Percentiles rank a stretch among this genome's conserved stretches.
Conservation (phyloP, 92 coral and sea anemone genomes). For the Anthopleura xanthogrammica region DNA sequence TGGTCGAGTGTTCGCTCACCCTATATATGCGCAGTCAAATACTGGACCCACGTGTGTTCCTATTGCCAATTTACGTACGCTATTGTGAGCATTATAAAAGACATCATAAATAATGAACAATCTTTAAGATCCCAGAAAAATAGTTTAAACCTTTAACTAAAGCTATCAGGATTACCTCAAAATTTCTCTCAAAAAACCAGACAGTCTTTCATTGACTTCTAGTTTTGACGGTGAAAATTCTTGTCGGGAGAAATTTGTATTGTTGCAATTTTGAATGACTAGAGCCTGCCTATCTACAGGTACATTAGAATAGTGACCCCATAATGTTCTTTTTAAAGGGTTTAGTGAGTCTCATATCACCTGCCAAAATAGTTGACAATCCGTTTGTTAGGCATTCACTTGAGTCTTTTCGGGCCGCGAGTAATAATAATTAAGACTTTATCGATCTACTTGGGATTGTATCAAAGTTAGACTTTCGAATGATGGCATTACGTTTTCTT, state of each 20-base stretch:
- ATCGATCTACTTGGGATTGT: conserved; percentile 75
- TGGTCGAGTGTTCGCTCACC: conserved; percentile 30
- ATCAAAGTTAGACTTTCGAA: conserved; percentile 56
- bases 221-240: background rate
- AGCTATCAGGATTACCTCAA: conserved; percentile 49
- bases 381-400: conserved; percentile 83
- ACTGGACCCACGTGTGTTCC: conserved; percentile 71
- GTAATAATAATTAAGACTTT: conserved; percentile 76
- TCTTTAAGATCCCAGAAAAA: conserved; percentile 90
- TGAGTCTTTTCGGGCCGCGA: conserved; percentile 69
- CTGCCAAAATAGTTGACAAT: conserved; percentile 73
- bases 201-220: background rate
- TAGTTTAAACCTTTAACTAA: conserved; percentile 75
- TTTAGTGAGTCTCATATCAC: conserved; percentile 58
- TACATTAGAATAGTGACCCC: conserved; percentile 40
- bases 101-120: conserved; percentile 97
- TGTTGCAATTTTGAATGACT: background rate
- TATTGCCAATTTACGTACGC: conserved; percentile 77
- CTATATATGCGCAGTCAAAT: conserved; percentile 49
- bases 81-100: conserved; percentile 89
- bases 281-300: background rate
- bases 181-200: conserved; percentile 25
- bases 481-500: conserved; percentile 61
- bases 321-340: conserved; percentile 72
- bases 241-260: background rate